These are phyloP conservation scores for Vicugna pacos DNA, from an alignment of 2,113 vertebrate species.

Conservation along the genomic window DNA sequence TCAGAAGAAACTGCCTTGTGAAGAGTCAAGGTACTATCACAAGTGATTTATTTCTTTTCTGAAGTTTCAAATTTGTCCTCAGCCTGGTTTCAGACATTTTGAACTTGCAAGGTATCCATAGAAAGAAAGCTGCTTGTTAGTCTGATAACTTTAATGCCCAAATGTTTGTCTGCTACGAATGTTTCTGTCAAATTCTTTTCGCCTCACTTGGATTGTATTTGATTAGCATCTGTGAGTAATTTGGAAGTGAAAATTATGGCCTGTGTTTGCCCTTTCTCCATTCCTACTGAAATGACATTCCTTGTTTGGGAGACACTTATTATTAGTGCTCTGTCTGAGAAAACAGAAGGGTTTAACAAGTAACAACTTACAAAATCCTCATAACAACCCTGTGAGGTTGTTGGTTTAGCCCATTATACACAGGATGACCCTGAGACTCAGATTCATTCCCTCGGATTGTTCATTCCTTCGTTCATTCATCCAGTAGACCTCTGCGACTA, in stretches of 20 bases:
- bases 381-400: background rate
- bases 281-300: background rate
- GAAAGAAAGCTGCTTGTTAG: background rate
- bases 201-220: background rate
- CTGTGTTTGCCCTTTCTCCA: background rate
- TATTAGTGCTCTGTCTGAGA: background rate
- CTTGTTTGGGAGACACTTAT: background rate
- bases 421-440: background rate
- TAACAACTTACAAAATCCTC: background rate
- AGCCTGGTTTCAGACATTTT: background rate
- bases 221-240: conserved; percentile 54
- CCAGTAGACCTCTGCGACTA: background rate
- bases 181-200: conserved; percentile 16
- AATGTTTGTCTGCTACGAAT: background rate
- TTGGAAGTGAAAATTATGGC: conserved; percentile 20
- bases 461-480: background rate
- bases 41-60: background rate
- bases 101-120: background rate
- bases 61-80: conserved; percentile 35
- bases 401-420: background rate
- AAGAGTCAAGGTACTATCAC: background rate
- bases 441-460: background rate
- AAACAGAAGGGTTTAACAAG: background rate
- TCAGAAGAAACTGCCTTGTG: background rate
- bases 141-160: background rate